Evolutionary conservation across 2,113 vertebrate genomes (phyloP), one percentile per base, ranked within the genome.

Genomic region (Ursus arctos): DNA sequence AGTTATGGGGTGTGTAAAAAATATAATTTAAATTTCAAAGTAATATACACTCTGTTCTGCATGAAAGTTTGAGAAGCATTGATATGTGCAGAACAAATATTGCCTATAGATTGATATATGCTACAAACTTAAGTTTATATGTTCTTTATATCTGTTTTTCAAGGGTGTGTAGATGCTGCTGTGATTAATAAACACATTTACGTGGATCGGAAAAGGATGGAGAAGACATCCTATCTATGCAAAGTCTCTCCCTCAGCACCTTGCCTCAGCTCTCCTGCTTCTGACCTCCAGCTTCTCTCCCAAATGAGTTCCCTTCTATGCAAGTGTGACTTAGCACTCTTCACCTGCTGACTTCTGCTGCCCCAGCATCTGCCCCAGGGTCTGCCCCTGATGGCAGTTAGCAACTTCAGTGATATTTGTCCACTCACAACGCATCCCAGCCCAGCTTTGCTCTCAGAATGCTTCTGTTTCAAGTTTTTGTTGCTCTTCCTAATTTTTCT

Each of bases 11-110:
- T 57, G 8, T 14, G 19, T 77, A 77, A 77, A 88, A 89, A 77
- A 76, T 49, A 12, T 77, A 76, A 76, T 61, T 89, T 47, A 77
- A 77, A 92, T 79, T 89, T 96, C 55, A 51, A 88, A 91, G 63
- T 77, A 40, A 88, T 24, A 14, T 57, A 16, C 7, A 49, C 22
- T 49, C 71, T 16, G 57, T 76, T 47, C 33, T 47, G 12, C 16
- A 55, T 31, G 33, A 61, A 79, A n/a, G 26, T 90, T 85, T 84
- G 24, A 71, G 61, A 84, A 82, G 33, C 28, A 26, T 31, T 88
- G 40, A 21, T 31, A 55, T 63, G 14, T 31, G 8, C 15, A 51
- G 28, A 16, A 15, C 19, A 88, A 47, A 15, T n/a, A 84, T 28
- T 80, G 2, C 57, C 36, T 31, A 85, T 19, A 72, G 24, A 88